Conservation (phyloP, 64 coral and sea anemone species). For the Pocillopora verrucosa region DNA sequence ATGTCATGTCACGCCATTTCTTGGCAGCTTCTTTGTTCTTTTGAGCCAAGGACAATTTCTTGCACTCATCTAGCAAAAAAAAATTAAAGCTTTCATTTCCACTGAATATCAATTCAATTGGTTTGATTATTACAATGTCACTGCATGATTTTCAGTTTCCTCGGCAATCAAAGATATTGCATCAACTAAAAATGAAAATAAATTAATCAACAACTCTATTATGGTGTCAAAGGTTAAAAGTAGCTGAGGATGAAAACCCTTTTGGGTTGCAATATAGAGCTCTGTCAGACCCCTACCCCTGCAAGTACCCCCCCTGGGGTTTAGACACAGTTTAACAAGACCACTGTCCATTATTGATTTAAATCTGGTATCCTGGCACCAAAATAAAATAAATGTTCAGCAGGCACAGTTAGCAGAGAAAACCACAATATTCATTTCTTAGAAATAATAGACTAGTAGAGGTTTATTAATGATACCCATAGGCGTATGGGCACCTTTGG, state of each 20-base stretch:
- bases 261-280: too few species aligned
- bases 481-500: too few species aligned
- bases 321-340: not conserved
- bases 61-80: constrained; percentile 48
- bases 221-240: not conserved
- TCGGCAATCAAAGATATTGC: not conserved
- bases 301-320: not conserved
- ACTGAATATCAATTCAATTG: not conserved
- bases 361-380: not conserved
- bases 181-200: not conserved
- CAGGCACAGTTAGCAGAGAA: not conserved
- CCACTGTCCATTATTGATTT: not conserved
- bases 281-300: not conserved
- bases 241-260: not conserved
- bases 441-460: too few species aligned
- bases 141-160: not conserved
- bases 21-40: constrained; percentile 54
- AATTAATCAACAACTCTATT: not conserved
- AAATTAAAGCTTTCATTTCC: constrained; percentile 1
- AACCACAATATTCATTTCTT: not conserved
- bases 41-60: constrained; percentile 48
- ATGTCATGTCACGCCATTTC: constrained; percentile 48
- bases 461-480: too few species aligned
- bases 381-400: not conserved
- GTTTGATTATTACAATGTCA: not conserved